phyloP scores from a whole-genome alignment of 2,113 vertebrate genomes.

The Columba livia region DNA sequence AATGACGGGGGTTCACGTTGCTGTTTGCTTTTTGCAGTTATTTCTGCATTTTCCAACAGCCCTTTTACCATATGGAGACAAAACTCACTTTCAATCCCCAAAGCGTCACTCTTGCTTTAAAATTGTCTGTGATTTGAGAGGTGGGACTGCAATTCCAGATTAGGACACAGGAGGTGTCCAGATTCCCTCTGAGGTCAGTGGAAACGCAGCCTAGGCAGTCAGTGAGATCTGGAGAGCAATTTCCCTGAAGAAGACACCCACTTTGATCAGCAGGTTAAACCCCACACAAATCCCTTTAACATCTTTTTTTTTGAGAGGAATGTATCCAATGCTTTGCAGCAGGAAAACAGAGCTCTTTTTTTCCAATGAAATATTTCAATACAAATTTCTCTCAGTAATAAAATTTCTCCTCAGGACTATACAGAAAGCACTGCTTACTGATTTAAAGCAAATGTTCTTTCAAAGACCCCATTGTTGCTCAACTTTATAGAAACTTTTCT shows the following conservation, averaged over 20 bases:
- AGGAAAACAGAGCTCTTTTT: not conserved
- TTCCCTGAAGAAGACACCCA: not conserved
- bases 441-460: not conserved
- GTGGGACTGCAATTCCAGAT: not conserved
- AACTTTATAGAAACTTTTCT: not conserved
- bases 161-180: not conserved
- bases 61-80: not conserved
- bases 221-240: not conserved
- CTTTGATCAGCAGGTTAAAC: not conserved
- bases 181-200: not conserved
- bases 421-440: not conserved
- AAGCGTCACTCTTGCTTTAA: not conserved
- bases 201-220: fast-evolving
- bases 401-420: not conserved
- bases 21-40: not conserved
- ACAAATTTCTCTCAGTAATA: not conserved
- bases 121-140: not conserved
- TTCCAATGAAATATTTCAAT: not conserved
- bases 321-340: not conserved
- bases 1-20: not conserved
- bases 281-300: not conserved
- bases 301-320: not conserved
- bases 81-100: not conserved
- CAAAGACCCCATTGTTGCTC: not conserved
- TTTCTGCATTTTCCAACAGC: not conserved